These are phyloP conservation scores for Hypomesus transpacificus DNA, from an alignment of 2,113 vertebrate genomes.

Conservation along the genomic window DNA sequence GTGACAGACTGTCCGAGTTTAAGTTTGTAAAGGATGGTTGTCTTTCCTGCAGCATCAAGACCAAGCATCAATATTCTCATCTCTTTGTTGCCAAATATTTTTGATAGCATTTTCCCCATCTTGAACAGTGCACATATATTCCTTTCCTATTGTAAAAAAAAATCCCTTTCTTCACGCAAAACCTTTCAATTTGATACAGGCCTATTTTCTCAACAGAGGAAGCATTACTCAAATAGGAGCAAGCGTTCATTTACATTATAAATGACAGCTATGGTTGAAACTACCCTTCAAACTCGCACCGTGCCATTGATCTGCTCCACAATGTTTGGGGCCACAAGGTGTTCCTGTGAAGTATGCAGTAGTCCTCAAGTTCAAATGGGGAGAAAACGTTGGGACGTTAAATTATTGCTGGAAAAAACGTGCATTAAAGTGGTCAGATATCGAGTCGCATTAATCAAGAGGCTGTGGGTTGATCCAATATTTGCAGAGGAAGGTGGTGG, in stretches of 20 bases:
- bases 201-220: too few relatives aligned
- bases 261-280: too few relatives aligned
- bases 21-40: constrained; percentile 98
- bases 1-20: constrained; percentile 99
- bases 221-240: too few relatives aligned
- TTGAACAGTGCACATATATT: constrained; percentile 76
- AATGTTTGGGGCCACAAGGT: too few relatives aligned
- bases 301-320: too few relatives aligned
- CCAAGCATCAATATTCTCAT: constrained; percentile 99
- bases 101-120: constrained; percentile 99
- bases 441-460: constrained; percentile 30
- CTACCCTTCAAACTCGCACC: too few relatives aligned
- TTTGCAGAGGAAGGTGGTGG: neutral
- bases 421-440: constrained; percentile 25
- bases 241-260: too few relatives aligned
- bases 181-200: too few relatives aligned
- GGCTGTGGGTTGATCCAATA: constrained; percentile 8
- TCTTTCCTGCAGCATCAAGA: constrained; percentile 96
- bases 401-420: constrained; percentile 38
- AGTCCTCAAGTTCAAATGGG: neutral
- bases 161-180: too few relatives aligned
- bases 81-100: constrained; percentile 99
- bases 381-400: neutral
- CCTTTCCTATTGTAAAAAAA: constrained; percentile 35
- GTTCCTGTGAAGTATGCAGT: too few relatives aligned